These are phyloP conservation scores for Anguilla anguilla DNA, from an alignment of 2,797 vertebrate genomes.

Conservation along the genomic window DNA sequence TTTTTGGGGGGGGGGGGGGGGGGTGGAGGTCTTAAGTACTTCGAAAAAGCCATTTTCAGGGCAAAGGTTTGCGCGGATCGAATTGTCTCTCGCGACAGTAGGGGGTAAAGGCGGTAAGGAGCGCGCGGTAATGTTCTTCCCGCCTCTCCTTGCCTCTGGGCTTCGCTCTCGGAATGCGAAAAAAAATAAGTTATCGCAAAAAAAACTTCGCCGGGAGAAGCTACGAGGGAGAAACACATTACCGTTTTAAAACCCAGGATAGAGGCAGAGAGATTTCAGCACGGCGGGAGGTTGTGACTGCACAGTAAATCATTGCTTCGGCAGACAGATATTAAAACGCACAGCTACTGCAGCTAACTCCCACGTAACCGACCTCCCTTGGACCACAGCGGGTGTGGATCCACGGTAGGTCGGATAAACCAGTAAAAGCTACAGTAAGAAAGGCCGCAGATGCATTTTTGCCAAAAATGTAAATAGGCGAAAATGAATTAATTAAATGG, in stretches of 20 bases:
- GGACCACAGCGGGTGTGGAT: background rate
- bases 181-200: background rate
- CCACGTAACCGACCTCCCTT: background rate
- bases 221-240: background rate
- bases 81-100: background rate
- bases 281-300: background rate
- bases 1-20: too few species aligned
- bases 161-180: background rate
- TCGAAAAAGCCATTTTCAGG: background rate
- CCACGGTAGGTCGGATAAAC: background rate
- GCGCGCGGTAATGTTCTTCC: too few species aligned
- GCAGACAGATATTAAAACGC: background rate
- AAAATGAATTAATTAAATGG: background rate
- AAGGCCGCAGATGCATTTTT: background rate
- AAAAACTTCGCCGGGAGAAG: background rate
- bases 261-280: background rate
- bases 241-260: background rate
- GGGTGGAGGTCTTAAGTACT: too few species aligned
- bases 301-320: background rate
- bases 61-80: background rate
- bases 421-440: background rate
- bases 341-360: background rate
- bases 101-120: too few species aligned
- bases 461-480: background rate
- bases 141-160: too few species aligned